Conservation (phyloP, 92 coral and sea anemone genomes). For the Micromussa lordhowensis region DNA sequence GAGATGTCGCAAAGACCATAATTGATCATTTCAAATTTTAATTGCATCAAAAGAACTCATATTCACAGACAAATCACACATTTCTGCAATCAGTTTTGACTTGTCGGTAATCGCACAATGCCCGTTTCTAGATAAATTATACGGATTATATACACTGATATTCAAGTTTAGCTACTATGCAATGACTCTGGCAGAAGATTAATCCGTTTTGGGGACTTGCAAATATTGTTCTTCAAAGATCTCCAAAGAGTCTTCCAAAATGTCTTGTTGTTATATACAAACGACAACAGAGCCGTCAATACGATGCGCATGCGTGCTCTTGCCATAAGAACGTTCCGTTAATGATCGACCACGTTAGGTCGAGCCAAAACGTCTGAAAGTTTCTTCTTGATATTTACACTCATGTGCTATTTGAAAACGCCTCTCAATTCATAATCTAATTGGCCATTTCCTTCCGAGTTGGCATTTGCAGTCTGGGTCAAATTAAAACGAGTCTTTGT, state of each 20-base stretch:
- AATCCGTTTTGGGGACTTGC: not conserved
- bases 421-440: too few species aligned
- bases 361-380: not conserved
- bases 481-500: too few species aligned
- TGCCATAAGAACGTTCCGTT: not conserved
- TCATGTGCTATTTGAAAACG: not conserved
- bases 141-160: not conserved
- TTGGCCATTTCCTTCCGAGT: too few species aligned
- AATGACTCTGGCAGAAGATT: not conserved
- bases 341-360: not conserved
- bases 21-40: not conserved
- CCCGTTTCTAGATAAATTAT: not conserved
- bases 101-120: not conserved
- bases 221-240: not conserved
- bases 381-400: not conserved
- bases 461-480: too few species aligned
- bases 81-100: not conserved
- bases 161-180: not conserved
- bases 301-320: not conserved
- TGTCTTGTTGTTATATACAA: not conserved
- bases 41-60: not conserved
- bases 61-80: not conserved
- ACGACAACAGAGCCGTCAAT: not conserved
- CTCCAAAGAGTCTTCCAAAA: not conserved
- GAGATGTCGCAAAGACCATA: not conserved